Evolutionary conservation across 53 echinoderm and acorn worm genomes (phyloP), one percentile per base, ranked within the genome.

Genomic region (Stichopus horrens): DNA sequence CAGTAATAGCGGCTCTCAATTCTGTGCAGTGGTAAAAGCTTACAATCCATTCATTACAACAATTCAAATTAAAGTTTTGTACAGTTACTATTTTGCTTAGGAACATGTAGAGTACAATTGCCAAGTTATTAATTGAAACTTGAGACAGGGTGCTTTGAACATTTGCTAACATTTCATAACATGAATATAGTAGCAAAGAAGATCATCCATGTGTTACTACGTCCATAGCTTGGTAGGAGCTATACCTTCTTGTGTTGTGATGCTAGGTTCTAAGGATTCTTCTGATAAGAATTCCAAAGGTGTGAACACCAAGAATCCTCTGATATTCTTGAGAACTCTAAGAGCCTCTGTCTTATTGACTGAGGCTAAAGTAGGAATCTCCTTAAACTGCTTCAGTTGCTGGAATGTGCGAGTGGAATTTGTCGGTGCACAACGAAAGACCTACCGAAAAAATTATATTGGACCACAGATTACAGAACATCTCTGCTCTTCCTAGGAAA

Each of bases 191-290:
- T 37, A 37, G 37, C 37, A 37, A 37, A 37, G 37, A 37, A 37
- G 37, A 37, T 2, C 37, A 37, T 37, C 37, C 2, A 77, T 6
- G 6, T 52, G 4, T 51, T 89, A 97, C 5, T 89, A 97, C 5
- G 92, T 94, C 99, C 99, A 99, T 14, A 99, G 76, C 74, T 94
- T 99, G 83, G 93, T 96, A n/a, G 99, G 99, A 37, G 95, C 94
- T 23, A 99, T 96, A 9, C 99, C 99, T 77, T 99, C 99, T 60
- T 93, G 88, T 9, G 87, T 91, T 0, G 92, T 94, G 20, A 99
- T 86, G 22, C 89, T 92, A 0, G 99, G 99, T 71, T 91, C 88
- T 9, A 99, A 87, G 11, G 93, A 89, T 76, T 96, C 96, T 60
- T 88, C 74, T 10, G 68, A 87, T 54, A 99, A 86, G 81, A 99